A percentile compares a stretch with the other conserved stretches of the same genome.
Evolutionary conservation across 2,797 vertebrate species (phyloP).

Genomic region (Uromys caudimaculatus): DNA sequence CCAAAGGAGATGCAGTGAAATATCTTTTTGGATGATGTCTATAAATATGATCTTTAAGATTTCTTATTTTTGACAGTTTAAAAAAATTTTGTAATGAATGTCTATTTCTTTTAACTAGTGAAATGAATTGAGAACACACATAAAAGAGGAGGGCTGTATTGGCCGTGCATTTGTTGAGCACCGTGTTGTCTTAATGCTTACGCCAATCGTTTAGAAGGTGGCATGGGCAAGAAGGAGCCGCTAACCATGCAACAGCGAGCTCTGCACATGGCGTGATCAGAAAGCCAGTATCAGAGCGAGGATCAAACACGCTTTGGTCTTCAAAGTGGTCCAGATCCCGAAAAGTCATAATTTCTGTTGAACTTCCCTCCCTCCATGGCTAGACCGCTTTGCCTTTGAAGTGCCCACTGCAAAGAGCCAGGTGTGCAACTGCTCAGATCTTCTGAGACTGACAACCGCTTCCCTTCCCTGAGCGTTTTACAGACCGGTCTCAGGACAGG

Average conservation of each 20-base stretch:
- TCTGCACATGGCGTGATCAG: background rate
- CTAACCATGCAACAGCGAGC: background rate
- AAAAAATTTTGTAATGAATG: background rate
- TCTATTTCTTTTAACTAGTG: constrained; percentile 46
- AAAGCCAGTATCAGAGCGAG: constrained; percentile 61
- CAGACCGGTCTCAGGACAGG: constrained; percentile 43
- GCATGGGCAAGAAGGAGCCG: constrained; percentile 1
- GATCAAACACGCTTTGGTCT: constrained; percentile 82
- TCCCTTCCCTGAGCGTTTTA: constrained; percentile 57
- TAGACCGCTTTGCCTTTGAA: constrained; percentile 74
- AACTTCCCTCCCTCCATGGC: constrained; percentile 17
- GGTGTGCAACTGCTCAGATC: constrained; percentile 70
- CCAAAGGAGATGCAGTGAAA: constrained; percentile 41
- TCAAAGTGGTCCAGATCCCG: constrained; percentile 75
- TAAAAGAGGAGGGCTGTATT: constrained; percentile 17
- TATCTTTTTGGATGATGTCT: constrained; percentile 39
- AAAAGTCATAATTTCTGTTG: constrained; percentile 64
- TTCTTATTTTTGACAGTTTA: constrained; percentile 65
- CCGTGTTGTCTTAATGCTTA: background rate
- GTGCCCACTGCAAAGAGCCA: constrained; percentile 70
- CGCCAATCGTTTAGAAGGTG: background rate
- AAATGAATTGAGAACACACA: constrained; percentile 13
- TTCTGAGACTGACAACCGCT: constrained; percentile 54
- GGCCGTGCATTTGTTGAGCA: constrained; percentile 1
- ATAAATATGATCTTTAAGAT: background rate